phyloP scores from a whole-genome alignment of 2,113 vertebrate genomes.

The Pholis gunnellus region DNA sequence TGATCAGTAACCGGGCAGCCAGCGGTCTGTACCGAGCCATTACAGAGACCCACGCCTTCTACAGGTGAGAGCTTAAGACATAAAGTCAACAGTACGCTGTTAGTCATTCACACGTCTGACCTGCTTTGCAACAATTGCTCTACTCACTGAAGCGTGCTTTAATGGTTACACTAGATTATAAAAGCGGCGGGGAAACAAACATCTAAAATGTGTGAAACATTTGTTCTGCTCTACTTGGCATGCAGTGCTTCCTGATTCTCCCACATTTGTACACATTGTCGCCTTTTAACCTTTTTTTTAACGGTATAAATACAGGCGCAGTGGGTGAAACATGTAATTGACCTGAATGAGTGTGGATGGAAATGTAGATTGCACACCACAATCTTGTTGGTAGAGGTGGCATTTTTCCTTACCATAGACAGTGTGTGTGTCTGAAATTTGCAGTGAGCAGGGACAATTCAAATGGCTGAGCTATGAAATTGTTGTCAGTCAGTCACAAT shows the following conservation, averaged over 20 bases:
- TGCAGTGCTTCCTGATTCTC: not conserved
- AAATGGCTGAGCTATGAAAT: constrained; percentile 62
- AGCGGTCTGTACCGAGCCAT: constrained; percentile 97
- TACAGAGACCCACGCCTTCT: constrained; percentile 98
- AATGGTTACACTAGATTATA: not conserved
- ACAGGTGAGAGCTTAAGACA: constrained; percentile 86
- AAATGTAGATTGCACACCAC: not conserved
- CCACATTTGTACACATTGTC: constrained; percentile 18
- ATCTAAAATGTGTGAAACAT: constrained; percentile 14
- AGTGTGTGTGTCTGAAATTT: not conserved
- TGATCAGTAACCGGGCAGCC: constrained; percentile 96
- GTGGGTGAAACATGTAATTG: constrained; percentile 7
- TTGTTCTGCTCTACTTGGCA: constrained; percentile 37
- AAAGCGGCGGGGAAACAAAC: not conserved
- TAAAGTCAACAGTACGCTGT: not conserved
- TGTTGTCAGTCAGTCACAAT: constrained; percentile 46
- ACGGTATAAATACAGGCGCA: not conserved
- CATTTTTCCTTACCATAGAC: not conserved
- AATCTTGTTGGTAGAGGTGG: not conserved
- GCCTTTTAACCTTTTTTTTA: not conserved
- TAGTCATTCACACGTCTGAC: not conserved
- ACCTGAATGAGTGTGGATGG: not conserved
- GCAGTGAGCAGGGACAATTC: constrained; percentile 23
- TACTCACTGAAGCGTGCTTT: not conserved
- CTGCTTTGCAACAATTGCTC: not conserved